phyloP scores from a whole-genome alignment of 2,888 invertebrate genomes.

The Drosophila anceps region DNA sequence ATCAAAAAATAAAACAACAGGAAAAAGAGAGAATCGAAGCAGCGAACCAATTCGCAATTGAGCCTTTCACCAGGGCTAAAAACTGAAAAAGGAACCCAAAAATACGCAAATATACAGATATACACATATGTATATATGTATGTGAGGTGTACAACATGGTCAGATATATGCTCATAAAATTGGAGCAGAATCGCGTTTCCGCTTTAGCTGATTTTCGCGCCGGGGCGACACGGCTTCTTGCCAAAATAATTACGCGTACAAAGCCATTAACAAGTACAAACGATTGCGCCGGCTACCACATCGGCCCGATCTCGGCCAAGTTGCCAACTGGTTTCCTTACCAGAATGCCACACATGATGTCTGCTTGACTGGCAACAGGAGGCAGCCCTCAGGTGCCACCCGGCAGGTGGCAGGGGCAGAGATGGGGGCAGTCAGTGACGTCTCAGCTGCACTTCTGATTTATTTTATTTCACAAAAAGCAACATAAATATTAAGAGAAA shows the following conservation, averaged over 20 bases:
- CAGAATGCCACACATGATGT: constrained; percentile 76
- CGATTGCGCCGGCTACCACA: constrained; percentile 69
- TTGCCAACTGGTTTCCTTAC: constrained; percentile 36
- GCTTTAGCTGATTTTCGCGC: constrained; percentile 50
- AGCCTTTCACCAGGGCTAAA: constrained; percentile 71
- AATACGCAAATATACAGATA: not conserved
- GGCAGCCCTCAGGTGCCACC: not conserved
- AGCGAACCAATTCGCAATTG: constrained; percentile 77
- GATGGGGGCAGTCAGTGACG: constrained; percentile 45
- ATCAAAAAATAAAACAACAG: constrained; percentile 33
- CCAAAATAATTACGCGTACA: constrained; percentile 80
- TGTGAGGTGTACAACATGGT: constrained; percentile 12
- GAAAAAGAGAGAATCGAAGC: constrained; percentile 38
- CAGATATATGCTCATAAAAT: constrained; percentile 36
- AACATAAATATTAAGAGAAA: constrained; percentile 69
- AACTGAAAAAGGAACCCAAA: constrained; percentile 8
- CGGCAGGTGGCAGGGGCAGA: not conserved
- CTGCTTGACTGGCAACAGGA: constrained; percentile 49
- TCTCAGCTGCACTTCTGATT: constrained; percentile 70
- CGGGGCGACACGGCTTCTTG: constrained; percentile 67
- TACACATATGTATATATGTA: not conserved
- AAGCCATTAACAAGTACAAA: constrained; percentile 80
- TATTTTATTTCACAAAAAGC: constrained; percentile 74
- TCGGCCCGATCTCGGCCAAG: constrained; percentile 36
- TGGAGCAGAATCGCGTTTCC: constrained; percentile 56